phyloP scores from a whole-genome alignment of 2,888 invertebrate genomes.

The Coleophora flavipennella region DNA sequence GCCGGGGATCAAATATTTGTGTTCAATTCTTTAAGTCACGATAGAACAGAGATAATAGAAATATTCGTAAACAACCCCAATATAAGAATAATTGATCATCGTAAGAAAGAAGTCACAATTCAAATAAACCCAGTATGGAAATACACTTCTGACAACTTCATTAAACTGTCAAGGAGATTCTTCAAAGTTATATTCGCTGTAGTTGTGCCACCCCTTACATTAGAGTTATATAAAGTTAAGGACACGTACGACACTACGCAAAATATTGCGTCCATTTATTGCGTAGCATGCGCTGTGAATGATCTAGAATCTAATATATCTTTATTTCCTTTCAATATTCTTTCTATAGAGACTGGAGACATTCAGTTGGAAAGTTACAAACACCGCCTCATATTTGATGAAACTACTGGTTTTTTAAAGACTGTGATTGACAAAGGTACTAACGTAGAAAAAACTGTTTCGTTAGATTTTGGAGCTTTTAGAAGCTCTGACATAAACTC shows the following conservation, averaged over 20 bases:
- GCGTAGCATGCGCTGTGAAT: conserved; percentile 38
- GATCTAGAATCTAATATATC: conserved; percentile 19
- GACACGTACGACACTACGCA: conserved; percentile 35
- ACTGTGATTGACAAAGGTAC: conserved; percentile 77
- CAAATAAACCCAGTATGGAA: conserved; percentile 60
- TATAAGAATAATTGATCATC: conserved; percentile 80
- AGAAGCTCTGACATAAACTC: conserved; percentile 89
- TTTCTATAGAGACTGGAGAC: conserved; percentile 81
- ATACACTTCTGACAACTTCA: conserved; percentile 32
- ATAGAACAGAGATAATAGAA: conserved; percentile 83
- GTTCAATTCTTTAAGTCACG: conserved; percentile 88
- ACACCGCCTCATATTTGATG: conserved; percentile 85
- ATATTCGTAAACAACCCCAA: conserved; percentile 79
- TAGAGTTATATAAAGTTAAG: conserved; percentile 77
- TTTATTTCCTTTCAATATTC: conserved; percentile 56
- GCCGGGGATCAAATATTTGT: conserved; percentile 78
- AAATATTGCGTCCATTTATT: conserved; percentile 49
- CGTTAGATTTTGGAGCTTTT: conserved; percentile 87
- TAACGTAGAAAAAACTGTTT: conserved; percentile 34
- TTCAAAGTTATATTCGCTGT: conserved; percentile 81
- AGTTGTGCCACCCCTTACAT: conserved; percentile 81
- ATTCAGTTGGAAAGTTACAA: conserved; percentile 87
- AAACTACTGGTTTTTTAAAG: conserved; percentile 84
- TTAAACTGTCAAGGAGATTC: conserved; percentile 51
- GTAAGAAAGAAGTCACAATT: conserved; percentile 64